These are phyloP conservation scores for Hylaeus anthracinus DNA, from an alignment of 1,140 invertebrate species.

Conservation along the genomic window DNA sequence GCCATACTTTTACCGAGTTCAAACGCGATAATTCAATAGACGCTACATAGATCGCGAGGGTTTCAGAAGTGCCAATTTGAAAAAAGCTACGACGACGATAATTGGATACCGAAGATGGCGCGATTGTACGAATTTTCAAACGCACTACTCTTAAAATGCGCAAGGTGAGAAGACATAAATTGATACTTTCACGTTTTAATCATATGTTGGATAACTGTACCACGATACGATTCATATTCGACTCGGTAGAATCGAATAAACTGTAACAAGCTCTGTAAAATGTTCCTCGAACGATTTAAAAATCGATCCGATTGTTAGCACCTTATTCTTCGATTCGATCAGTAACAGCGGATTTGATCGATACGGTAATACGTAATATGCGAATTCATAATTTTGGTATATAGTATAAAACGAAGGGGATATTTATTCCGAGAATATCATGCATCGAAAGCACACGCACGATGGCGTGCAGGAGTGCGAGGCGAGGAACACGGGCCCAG, in stretches of 20 bases:
- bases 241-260: neutral
- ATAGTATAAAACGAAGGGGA: neutral
- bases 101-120: constrained; percentile 27
- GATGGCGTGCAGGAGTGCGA: constrained; percentile 51
- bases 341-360: neutral
- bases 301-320: neutral
- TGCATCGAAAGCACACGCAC: constrained; percentile 48
- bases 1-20: neutral
- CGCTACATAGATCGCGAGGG: neutral
- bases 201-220: neutral
- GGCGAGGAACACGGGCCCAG: constrained; percentile 64
- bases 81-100: constrained; percentile 17
- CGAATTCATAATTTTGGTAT: neutral
- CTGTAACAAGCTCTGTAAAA: neutral
- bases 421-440: constrained; percentile 3
- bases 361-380: neutral
- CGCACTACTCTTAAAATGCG: neutral
- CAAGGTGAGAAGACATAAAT: neutral
- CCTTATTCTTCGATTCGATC: neutral
- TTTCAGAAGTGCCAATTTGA: constrained; percentile 30
- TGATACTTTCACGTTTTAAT: neutral
- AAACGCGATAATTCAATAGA: neutral
- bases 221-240: neutral
- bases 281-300: neutral
- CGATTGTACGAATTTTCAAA: constrained; percentile 46